Evolutionary conservation across 2,888 invertebrate species (phyloP), one percentile per base, ranked within the genome.

Genomic region (Nineta flava): DNA sequence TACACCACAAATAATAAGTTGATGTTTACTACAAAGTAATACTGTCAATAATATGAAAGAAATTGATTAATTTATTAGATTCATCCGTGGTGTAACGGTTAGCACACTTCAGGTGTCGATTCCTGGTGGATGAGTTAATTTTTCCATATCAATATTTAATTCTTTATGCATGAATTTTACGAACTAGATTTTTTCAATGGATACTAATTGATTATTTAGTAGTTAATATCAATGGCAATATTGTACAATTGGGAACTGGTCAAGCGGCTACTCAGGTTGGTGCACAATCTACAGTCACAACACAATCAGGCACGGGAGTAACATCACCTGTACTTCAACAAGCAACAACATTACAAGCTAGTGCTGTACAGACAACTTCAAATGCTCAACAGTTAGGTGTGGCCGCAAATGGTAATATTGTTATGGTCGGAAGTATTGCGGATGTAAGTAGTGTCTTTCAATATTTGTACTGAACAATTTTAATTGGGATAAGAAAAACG

Each of bases 171-270:
- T n/a, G n/a, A n/a, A n/a, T n/a, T n/a, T n/a, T n/a, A n/a, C n/a
- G n/a, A n/a, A n/a, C n/a, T n/a, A n/a, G n/a, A n/a, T n/a, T n/a
- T n/a, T n/a, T n/a, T n/a, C n/a, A n/a, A n/a, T n/a, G n/a, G n/a
- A n/a, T 5, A 6, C 5, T 44, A n/a, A 19, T 31, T 21, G 2
- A 21, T 43, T 63, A 70, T 66, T 48, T 61, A 88, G 92, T 65
- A 79, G 79, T 69, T 71, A 85, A 84, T 59, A 73, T 87, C 46
- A 85, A 85, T 62, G 86, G 86, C 3, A 86, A 83, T 60, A 60
- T 87, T 48, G 81, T 87, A 57, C 86, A 87, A 70, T 70, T 74
- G 3, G 68, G 69, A 13, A 63, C 71, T 12, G 61, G 66, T 7
- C 69, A 77, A 3, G 69, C 77, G 1, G 57, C 66, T 56, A 60